These are phyloP conservation scores for Zaprionus tsacasi DNA, from an alignment of 1,140 invertebrate species.

Conservation along the genomic window DNA sequence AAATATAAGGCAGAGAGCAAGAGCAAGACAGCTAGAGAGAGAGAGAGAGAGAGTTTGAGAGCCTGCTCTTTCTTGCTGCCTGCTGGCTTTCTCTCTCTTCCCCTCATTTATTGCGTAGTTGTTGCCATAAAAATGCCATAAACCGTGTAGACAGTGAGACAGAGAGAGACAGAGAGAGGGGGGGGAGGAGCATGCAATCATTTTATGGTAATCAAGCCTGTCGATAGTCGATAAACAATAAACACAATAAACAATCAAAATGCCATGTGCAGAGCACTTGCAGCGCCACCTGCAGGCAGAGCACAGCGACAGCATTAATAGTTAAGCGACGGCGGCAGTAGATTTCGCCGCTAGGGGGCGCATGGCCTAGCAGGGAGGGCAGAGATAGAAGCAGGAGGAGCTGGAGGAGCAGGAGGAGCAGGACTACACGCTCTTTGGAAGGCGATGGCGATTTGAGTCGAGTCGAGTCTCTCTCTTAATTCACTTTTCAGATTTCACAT, in stretches of 20 bases:
- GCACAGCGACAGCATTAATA: neutral
- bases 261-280: slow-evolving; percentile 63
- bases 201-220: slow-evolving; percentile 74
- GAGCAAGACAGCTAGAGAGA: too few relatives aligned
- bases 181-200: slow-evolving; percentile 57
- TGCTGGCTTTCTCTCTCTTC: neutral
- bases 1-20: neutral
- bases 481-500: slow-evolving; percentile 4
- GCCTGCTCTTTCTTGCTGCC: neutral
- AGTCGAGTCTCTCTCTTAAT: neutral
- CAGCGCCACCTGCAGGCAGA: slow-evolving; percentile 2
- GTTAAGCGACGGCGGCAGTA: neutral
- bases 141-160: neutral
- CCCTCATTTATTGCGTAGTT: neutral
- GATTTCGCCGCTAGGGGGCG: too few relatives aligned
- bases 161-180: neutral
- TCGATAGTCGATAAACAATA: slow-evolving; percentile 73
- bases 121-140: slow-evolving; percentile 8
- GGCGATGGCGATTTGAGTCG: neutral
- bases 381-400: too few relatives aligned
- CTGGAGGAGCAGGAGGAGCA: too few relatives aligned
- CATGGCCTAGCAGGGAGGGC: too few relatives aligned
- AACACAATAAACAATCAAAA: slow-evolving; percentile 66
- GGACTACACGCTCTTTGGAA: neutral
- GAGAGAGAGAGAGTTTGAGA: too few relatives aligned